Conservation (phyloP, 2,113 vertebrate species). For the Crotophaga sulcirostris region DNA sequence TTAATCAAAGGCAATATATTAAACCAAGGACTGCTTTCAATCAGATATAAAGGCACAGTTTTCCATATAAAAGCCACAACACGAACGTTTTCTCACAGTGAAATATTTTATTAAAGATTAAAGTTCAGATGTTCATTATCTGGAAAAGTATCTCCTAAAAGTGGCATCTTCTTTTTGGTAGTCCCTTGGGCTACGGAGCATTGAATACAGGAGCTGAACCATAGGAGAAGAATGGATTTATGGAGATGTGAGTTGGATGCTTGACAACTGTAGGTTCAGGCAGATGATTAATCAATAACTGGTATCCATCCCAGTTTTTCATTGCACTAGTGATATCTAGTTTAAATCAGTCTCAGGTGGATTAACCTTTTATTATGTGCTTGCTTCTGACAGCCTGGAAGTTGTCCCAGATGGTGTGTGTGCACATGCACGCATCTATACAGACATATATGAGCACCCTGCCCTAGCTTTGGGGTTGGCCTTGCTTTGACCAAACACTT, state of each 20-base stretch:
- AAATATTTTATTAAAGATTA: not conserved
- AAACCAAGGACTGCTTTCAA: not conserved
- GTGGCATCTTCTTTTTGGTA: not conserved
- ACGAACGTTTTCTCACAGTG: not conserved
- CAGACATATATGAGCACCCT: not conserved
- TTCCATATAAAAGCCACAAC: not conserved
- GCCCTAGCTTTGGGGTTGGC: not conserved
- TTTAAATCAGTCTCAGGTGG: not conserved
- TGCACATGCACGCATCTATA: fast-evolving
- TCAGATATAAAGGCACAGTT: not conserved
- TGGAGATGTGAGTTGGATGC: not conserved
- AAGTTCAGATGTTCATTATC: not conserved
- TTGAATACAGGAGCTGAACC: not conserved
- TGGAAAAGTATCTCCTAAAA: not conserved
- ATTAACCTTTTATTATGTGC: not conserved
- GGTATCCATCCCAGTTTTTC: not conserved
- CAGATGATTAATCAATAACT: not conserved
- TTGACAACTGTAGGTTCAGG: not conserved
- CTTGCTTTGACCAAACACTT: not conserved
- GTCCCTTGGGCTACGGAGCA: not conserved
- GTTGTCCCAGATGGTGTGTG: not conserved
- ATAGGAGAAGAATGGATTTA: not conserved
- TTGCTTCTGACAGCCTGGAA: not conserved
- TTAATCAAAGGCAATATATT: constrained; percentile 13
- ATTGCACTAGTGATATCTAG: not conserved